Conservation (phyloP, 2,888 invertebrate genomes). For the Glyphotaelius pellucidus region DNA sequence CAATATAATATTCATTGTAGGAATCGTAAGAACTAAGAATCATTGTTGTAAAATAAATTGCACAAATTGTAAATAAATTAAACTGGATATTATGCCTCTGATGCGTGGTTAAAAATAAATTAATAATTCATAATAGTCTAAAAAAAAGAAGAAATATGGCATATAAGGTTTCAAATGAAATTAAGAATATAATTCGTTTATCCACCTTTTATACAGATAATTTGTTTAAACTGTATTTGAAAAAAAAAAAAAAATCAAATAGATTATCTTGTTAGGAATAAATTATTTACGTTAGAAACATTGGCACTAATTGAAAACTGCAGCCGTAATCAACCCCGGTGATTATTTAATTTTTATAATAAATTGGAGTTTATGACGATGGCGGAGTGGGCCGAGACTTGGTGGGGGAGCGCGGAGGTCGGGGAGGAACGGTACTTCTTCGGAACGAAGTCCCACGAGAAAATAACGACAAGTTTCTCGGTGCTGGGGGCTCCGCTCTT, state of each 20-base stretch:
- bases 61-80: neutral
- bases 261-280: too few species aligned
- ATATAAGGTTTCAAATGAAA: too few species aligned
- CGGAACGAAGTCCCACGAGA: slow-evolving; percentile 60
- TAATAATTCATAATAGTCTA: too few species aligned
- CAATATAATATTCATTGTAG: neutral
- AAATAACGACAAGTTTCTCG: slow-evolving; percentile 47
- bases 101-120: neutral
- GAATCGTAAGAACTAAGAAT: neutral
- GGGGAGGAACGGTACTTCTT: slow-evolving; percentile 56
- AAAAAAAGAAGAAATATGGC: too few species aligned
- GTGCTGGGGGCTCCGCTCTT: neutral
- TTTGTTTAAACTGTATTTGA: too few species aligned
- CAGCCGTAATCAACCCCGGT: neutral
- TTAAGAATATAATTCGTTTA: too few species aligned
- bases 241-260: too few species aligned
- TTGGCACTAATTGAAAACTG: too few species aligned
- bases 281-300: too few species aligned
- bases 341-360: neutral
- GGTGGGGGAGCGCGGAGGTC: slow-evolving; percentile 61
- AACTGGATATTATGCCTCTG: neutral
- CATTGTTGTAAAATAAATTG: neutral
- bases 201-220: too few species aligned
- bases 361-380: neutral
- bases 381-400: slow-evolving; percentile 43